A percentile compares a stretch with the other conserved stretches of the same genome.
These are phyloP conservation scores for Oophaga pumilio DNA, from an alignment of 2,113 vertebrate genomes.

Conservation along the genomic window DNA sequence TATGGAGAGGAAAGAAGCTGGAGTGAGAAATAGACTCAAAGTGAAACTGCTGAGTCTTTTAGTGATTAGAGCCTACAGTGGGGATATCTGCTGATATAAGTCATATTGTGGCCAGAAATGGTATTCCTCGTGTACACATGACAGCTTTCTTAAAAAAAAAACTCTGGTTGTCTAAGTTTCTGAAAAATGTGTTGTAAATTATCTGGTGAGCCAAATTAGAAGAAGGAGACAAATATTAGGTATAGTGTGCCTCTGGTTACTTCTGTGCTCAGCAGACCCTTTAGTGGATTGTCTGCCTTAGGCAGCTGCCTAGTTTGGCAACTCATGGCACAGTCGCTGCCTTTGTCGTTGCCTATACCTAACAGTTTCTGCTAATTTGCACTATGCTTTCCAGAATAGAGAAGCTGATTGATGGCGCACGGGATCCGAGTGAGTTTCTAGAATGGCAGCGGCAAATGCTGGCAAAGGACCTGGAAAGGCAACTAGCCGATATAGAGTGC, in stretches of 20 bases:
- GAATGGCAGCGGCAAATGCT: slow-evolving; percentile 85
- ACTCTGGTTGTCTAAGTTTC: no score
- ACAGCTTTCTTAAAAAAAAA: no score
- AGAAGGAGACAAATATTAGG: no score
- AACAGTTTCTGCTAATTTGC: background rate
- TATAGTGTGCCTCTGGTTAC: background rate
- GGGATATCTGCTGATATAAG: no score
- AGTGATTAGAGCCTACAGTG: no score
- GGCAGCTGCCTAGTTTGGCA: background rate
- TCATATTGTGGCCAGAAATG: no score
- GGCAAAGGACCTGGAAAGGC: slow-evolving; percentile 76
- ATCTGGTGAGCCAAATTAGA: background rate
- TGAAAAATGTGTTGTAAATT: no score
- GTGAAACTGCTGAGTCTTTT: no score
- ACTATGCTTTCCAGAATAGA: slow-evolving; percentile 67
- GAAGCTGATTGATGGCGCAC: slow-evolving; percentile 71
- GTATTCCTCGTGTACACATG: no score
- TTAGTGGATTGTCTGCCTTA: background rate
- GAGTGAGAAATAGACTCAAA: no score
- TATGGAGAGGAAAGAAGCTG: no score
- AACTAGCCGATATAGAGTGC: slow-evolving; percentile 71
- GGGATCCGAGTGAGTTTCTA: slow-evolving; percentile 80
- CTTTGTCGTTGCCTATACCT: background rate
- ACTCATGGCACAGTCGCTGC: background rate
- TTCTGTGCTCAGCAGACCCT: no score